A percentile compares a stretch with the other conserved stretches of the same genome.
These are phyloP conservation scores for Hypocryptadius cinnamomeus DNA, from an alignment of 2,113 vertebrate species.

Conservation along the genomic window DNA sequence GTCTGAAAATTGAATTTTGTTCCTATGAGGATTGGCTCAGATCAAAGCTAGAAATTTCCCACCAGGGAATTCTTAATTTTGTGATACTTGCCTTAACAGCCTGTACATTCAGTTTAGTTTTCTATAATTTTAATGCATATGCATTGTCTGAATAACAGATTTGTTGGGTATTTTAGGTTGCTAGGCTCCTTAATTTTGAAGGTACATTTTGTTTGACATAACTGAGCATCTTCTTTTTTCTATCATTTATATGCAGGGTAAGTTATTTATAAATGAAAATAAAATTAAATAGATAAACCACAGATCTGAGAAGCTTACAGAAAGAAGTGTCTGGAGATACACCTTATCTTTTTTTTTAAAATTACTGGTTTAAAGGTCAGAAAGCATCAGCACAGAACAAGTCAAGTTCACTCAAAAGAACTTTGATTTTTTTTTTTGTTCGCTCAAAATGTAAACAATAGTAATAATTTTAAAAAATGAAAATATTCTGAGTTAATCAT, in stretches of 20 bases:
- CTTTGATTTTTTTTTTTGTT: neutral
- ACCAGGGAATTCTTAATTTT: neutral
- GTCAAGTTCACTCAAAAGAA: neutral
- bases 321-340: neutral
- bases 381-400: neutral
- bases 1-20: neutral
- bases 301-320: neutral
- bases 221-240: neutral
- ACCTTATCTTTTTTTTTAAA: neutral
- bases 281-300: neutral
- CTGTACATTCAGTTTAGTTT: neutral
- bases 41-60: neutral
- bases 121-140: neutral
- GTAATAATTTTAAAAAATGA: neutral
- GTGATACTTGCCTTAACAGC: neutral
- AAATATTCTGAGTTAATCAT: neutral
- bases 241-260: neutral
- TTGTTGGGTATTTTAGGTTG: neutral
- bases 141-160: neutral
- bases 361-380: neutral
- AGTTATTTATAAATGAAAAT: neutral
- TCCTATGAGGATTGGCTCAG: neutral
- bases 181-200: neutral
- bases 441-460: neutral
- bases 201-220: neutral